These are phyloP conservation scores for Aleiodes testaceus DNA, from an alignment of 2,888 invertebrate species.

Conservation along the genomic window DNA sequence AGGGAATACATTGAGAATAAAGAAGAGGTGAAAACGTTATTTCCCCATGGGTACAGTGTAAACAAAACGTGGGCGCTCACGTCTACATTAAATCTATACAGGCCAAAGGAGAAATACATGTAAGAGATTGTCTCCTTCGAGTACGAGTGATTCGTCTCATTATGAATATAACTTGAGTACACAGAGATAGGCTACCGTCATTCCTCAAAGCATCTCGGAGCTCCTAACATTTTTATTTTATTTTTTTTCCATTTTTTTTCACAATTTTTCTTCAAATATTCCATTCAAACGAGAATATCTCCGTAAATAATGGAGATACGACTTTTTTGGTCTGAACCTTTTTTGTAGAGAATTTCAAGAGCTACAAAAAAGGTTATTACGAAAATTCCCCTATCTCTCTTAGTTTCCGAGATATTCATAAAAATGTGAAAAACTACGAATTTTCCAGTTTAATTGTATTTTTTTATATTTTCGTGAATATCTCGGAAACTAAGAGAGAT, in stretches of 20 bases:
- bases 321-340: no score
- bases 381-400: no score
- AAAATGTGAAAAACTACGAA: no score
- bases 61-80: constrained; percentile 54
- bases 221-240: constrained; percentile 25
- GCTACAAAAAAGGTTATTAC: no score
- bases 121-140: constrained; percentile 45
- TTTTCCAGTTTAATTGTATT: no score
- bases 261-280: neutral
- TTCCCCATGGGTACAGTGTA: constrained; percentile 39
- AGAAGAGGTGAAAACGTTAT: constrained; percentile 33
- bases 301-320: no score
- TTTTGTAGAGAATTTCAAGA: no score
- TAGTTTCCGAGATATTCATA: no score
- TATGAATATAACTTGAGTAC: constrained; percentile 59
- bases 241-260: constrained; percentile 24
- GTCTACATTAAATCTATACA: constrained; percentile 47
- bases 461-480: no score
- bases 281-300: no score
- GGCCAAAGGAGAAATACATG: constrained; percentile 33
- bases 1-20: constrained; percentile 9
- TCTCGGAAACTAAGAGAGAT: no score
- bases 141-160: constrained; percentile 50
- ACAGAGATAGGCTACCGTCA: constrained; percentile 57
- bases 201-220: neutral